These are phyloP conservation scores for Ambastaia sidthimunki DNA, from an alignment of 2,797 vertebrate species.

Conservation along the genomic window DNA sequence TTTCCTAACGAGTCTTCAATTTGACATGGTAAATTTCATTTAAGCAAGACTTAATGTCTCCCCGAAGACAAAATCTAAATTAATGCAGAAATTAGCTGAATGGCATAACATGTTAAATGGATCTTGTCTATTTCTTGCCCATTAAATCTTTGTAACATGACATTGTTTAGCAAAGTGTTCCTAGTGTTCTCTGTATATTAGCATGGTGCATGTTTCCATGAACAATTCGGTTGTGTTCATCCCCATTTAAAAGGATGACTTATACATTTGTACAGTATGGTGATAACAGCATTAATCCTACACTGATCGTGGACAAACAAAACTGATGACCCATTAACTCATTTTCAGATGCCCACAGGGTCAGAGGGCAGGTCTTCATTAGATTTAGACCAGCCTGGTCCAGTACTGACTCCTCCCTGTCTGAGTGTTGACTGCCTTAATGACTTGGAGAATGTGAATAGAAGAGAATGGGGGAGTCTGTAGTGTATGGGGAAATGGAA, in stretches of 20 bases:
- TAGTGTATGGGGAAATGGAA: background rate
- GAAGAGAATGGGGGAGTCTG: background rate
- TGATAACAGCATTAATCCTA: constrained; percentile 15
- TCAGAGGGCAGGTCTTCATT: constrained; percentile 55
- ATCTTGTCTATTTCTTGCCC: constrained; percentile 47
- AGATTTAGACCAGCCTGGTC: constrained; percentile 46
- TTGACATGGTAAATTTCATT: constrained; percentile 69
- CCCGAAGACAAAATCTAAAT: constrained; percentile 73
- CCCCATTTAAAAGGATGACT: constrained; percentile 5
- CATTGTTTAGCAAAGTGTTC: constrained; percentile 22
- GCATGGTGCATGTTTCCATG: background rate
- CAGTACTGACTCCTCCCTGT: constrained; percentile 41
- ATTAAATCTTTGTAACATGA: constrained; percentile 31
- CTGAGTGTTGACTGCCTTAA: constrained; percentile 36
- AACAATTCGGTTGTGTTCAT: background rate
- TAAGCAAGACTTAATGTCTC: constrained; percentile 66
- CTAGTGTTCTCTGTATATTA: background rate
- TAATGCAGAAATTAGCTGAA: constrained; percentile 24
- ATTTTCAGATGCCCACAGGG: constrained; percentile 47
- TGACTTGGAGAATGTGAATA: constrained; percentile 33
- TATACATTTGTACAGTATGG: background rate
- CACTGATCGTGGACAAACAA: constrained; percentile 32
- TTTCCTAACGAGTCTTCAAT: constrained; percentile 68
- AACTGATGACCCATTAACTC: constrained; percentile 52
- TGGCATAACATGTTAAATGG: constrained; percentile 52